A percentile compares a stretch with the other conserved stretches of the same genome.
These are phyloP conservation scores for Bryconaethiops microstoma DNA, from an alignment of 2,797 vertebrate species.

Conservation along the genomic window DNA sequence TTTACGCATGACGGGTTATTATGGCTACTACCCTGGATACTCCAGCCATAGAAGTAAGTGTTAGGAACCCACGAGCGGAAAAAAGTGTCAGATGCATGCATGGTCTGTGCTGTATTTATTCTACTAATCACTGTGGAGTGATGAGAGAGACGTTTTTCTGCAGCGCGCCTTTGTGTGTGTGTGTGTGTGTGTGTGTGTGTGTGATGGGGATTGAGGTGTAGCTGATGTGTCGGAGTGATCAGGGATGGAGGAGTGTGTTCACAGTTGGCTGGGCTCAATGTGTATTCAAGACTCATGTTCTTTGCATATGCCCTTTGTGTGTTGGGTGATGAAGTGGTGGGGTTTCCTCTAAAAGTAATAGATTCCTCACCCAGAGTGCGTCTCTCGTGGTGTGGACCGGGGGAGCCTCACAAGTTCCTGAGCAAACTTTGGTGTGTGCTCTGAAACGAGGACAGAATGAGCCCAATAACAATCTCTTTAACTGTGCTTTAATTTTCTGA, in stretches of 20 bases:
- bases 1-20: constrained; percentile 97
- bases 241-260: neutral
- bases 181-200: neutral
- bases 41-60: constrained; percentile 97
- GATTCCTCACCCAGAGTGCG: constrained; percentile 22
- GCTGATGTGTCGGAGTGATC: neutral
- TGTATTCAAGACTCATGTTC: neutral
- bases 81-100: neutral
- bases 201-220: neutral
- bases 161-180: neutral
- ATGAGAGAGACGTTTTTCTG: neutral
- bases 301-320: neutral
- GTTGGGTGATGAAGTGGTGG: neutral
- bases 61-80: constrained; percentile 7
- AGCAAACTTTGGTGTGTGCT: constrained; percentile 20
- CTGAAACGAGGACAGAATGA: neutral
- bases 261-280: neutral
- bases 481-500: no score
- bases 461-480: no score
- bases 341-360: neutral
- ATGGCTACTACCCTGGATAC: constrained; percentile 97
- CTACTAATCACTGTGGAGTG: neutral
- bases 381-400: neutral
- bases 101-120: neutral
- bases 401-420: constrained; percentile 14